Conservation (phyloP, 2,888 invertebrate genomes). For the Petrolisthes manimaculis region DNA sequence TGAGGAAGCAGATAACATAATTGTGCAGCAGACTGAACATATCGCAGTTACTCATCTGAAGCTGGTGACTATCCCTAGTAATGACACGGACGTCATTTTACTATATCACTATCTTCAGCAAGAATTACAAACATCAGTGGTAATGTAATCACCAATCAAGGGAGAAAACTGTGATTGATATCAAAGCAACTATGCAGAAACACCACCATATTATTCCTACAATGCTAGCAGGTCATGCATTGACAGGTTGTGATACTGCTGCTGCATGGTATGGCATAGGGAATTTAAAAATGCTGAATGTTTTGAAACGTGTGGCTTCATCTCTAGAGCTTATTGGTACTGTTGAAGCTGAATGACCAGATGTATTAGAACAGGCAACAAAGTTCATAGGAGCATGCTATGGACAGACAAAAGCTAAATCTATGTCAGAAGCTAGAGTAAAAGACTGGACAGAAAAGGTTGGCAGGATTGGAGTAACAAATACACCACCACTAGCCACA, state of each 20-base stretch:
- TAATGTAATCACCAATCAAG: constrained; percentile 25
- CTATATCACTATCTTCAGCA: constrained; percentile 30
- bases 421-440: constrained; percentile 33
- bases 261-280: constrained; percentile 35
- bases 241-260: neutral
- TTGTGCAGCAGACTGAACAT: constrained; percentile 27
- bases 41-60: constrained; percentile 22
- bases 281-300: constrained; percentile 28
- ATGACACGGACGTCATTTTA: constrained; percentile 29
- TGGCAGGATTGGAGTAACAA: neutral
- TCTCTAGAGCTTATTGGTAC: constrained; percentile 20
- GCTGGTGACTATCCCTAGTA: constrained; percentile 15
- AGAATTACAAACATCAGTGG: constrained; percentile 25
- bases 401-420: constrained; percentile 32
- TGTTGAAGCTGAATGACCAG: neutral
- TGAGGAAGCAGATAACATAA: constrained; percentile 23
- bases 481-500: no score
- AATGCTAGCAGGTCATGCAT: constrained; percentile 24
- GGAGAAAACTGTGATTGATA: neutral
- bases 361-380: constrained; percentile 41
- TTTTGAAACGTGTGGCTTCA: constrained; percentile 35
- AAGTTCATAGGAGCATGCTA: neutral
- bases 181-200: constrained; percentile 28
- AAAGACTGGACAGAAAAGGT: constrained; percentile 20
- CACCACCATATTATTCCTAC: constrained; percentile 15